phyloP scores from a whole-genome alignment of 1,140 invertebrate species.

The Heterodera schachtii region DNA sequence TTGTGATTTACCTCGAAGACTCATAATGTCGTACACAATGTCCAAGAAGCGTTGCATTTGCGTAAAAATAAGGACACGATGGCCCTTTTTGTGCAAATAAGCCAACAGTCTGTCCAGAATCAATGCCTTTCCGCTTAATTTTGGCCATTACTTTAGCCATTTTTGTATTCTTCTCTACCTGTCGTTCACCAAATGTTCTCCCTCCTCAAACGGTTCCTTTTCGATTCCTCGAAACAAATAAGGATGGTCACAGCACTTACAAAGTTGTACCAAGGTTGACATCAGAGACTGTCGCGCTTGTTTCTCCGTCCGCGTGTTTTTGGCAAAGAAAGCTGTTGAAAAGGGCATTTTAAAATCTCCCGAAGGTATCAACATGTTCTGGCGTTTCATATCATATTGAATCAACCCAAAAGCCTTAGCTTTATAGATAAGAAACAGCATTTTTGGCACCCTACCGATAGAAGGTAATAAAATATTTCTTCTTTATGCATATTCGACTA shows the following conservation, averaged over 20 bases:
- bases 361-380: no score
- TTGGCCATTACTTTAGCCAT: no score
- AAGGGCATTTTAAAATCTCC: no score
- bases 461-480: no score
- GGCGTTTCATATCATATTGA: no score
- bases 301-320: constrained; percentile 40
- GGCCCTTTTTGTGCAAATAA: constrained; percentile 81
- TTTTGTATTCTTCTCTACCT: not conserved
- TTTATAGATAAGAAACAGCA: no score
- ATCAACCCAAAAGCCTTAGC: no score
- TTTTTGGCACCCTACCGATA: no score
- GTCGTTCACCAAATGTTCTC: constrained; percentile 66
- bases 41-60: constrained; percentile 98
- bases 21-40: constrained; percentile 79
- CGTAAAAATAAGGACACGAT: constrained; percentile 91
- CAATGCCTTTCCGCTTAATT: constrained; percentile 77
- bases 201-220: constrained; percentile 61
- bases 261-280: constrained; percentile 96
- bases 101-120: constrained; percentile 83
- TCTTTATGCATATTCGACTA: no score
- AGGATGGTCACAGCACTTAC: constrained; percentile 97
- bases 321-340: constrained; percentile 54
- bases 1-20: constrained; percentile 60
- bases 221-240: constrained; percentile 82
- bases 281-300: constrained; percentile 75